Conservation (phyloP, 2,888 invertebrate species). For the Lithophane semibrunnea region DNA sequence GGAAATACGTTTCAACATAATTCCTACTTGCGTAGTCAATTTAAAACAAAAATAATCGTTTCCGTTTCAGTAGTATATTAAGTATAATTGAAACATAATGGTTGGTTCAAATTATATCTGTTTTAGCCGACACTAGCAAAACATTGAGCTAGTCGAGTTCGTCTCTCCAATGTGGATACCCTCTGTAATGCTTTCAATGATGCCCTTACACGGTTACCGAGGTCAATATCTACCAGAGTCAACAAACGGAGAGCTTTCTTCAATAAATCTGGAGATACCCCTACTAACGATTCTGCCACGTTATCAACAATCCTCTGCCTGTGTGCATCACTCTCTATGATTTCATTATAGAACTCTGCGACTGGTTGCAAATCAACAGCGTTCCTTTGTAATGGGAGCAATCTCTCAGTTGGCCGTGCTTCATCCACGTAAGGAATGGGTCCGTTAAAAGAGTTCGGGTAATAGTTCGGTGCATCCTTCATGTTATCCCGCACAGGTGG, state of each 20-base stretch:
- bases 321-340: conserved; percentile 88
- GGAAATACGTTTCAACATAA: conserved; percentile 8
- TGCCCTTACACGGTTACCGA: conserved; percentile 19
- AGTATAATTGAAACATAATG: not conserved
- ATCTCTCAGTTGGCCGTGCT: conserved; percentile 55
- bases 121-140: conserved; percentile 25
- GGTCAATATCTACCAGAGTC: conserved; percentile 20
- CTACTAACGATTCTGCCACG: conserved; percentile 24
- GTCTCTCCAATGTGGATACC: conserved; percentile 7
- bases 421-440: conserved; percentile 69
- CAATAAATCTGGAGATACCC: conserved; percentile 23
- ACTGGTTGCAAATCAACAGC: conserved; percentile 89
- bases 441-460: conserved; percentile 72
- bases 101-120: not conserved
- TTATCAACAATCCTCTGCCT: conserved; percentile 44
- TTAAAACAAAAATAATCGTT: not conserved
- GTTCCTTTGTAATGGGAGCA: conserved; percentile 61
- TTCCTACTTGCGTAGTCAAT: not conserved
- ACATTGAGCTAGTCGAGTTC: conserved; percentile 36
- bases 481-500: conserved; percentile 66
- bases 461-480: conserved; percentile 70
- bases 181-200: conserved; percentile 24
- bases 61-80: conserved; percentile 6
- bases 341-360: conserved; percentile 92
- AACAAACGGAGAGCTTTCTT: conserved; percentile 30